These are phyloP conservation scores for Koerneria pararmatus DNA, from an alignment of 2,888 invertebrate species.

Conservation along the genomic window DNA sequence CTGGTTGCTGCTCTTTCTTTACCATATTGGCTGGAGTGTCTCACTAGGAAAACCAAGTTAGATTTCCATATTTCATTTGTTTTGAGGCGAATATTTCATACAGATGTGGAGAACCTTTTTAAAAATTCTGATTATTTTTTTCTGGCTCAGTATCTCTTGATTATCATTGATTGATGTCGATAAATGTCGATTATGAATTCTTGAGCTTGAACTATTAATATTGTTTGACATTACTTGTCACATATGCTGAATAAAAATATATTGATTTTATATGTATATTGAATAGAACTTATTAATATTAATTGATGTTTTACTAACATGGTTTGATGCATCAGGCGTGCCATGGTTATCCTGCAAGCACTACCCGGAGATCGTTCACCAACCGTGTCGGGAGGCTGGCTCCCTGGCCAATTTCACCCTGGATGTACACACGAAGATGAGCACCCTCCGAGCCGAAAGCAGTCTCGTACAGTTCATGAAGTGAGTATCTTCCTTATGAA, in stretches of 20 bases:
- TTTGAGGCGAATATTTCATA: too few species aligned
- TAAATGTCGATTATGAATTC: too few species aligned
- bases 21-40: conserved; percentile 52
- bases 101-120: too few species aligned
- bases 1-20: conserved; percentile 49
- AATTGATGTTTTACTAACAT: too few species aligned
- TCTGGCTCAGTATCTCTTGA: too few species aligned
- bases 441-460: conserved; percentile 43
- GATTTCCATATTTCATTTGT: background rate
- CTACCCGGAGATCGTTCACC: conserved; percentile 49
- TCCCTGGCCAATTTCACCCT: conserved; percentile 42
- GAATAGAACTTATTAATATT: background rate
- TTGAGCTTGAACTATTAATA: too few species aligned
- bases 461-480: conserved; percentile 53
- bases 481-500: too few species aligned
- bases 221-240: too few species aligned
- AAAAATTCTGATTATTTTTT: too few species aligned
- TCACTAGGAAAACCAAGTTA: conserved; percentile 39
- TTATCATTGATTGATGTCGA: too few species aligned
- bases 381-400: conserved; percentile 42
- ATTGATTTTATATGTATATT: too few species aligned
- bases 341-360: conserved; percentile 57
- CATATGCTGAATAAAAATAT: too few species aligned
- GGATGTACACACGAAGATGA: conserved; percentile 32
- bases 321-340: conserved; percentile 34